These are phyloP conservation scores for Spinibarbus caldwelli DNA, from an alignment of 2,797 vertebrate genomes.

Conservation along the genomic window DNA sequence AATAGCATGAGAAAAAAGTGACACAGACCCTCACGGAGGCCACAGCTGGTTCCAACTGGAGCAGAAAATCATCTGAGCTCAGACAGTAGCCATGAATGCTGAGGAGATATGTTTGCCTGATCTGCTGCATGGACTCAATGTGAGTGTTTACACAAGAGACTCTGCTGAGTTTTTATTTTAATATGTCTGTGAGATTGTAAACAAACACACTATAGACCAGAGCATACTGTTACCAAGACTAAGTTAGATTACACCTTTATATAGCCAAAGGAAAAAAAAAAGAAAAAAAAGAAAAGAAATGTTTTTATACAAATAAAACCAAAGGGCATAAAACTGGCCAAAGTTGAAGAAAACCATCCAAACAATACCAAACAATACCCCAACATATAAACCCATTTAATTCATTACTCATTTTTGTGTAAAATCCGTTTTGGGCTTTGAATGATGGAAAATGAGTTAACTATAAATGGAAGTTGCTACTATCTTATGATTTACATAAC, in stretches of 20 bases:
- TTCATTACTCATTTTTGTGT: too few species aligned
- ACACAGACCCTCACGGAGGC: slow-evolving; percentile 30
- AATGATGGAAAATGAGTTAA: background rate
- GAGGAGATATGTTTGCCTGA: slow-evolving; percentile 28
- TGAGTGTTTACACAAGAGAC: background rate
- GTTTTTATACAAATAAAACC: background rate
- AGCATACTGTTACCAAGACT: background rate
- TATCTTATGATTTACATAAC: background rate
- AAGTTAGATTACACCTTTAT: background rate
- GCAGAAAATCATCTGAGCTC: slow-evolving; percentile 59
- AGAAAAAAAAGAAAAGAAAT: too few species aligned
- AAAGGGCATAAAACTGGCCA: background rate
- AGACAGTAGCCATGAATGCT: slow-evolving; percentile 33
- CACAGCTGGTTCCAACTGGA: slow-evolving; percentile 59
- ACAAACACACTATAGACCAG: background rate
- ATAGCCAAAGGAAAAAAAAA: too few species aligned
- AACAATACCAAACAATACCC: too few species aligned
- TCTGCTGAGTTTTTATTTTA: background rate
- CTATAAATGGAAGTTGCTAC: background rate
- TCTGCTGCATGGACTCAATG: slow-evolving; percentile 7
- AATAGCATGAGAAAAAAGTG: slow-evolving; percentile 25
- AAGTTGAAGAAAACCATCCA: background rate
- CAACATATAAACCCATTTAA: too few species aligned
- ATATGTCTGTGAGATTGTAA: background rate
- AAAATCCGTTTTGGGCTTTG: background rate